phyloP scores from a whole-genome alignment of 2,888 invertebrate species.

The Cephalotes varians region DNA sequence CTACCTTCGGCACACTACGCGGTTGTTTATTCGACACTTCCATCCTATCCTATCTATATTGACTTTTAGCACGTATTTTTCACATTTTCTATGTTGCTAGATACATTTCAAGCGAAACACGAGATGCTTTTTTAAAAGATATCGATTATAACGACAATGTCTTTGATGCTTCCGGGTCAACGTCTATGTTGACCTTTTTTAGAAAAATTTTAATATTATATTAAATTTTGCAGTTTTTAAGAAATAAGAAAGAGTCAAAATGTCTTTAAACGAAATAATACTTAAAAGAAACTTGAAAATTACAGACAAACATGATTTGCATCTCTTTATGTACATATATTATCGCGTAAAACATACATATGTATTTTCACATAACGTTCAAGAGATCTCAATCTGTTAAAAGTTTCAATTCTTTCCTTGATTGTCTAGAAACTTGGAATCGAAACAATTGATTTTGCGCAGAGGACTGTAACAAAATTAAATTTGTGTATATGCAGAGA shows the following conservation, averaged over 20 bases:
- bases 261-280: neutral
- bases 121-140: conserved; percentile 10
- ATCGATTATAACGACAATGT: neutral
- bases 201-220: neutral
- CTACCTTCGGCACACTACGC: conserved; percentile 36
- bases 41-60: conserved; percentile 36
- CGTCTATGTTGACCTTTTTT: neutral
- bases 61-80: conserved; percentile 44
- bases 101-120: neutral
- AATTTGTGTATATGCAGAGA: neutral
- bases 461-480: conserved; percentile 6
- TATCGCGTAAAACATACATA: neutral
- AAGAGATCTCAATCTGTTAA: neutral
- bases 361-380: neutral
- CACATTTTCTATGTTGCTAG: conserved; percentile 7
- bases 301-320: neutral
- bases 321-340: neutral
- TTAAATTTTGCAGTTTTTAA: neutral
- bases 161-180: neutral
- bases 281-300: neutral
- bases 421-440: neutral
- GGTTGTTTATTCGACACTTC: conserved; percentile 64
- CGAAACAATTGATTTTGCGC: neutral
- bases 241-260: neutral
- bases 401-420: conserved; percentile 14